Percentiles rank a stretch among this genome's conserved stretches.
These are phyloP conservation scores for Micrasema minimum DNA, from an alignment of 1,140 invertebrate species.

Conservation along the genomic window DNA sequence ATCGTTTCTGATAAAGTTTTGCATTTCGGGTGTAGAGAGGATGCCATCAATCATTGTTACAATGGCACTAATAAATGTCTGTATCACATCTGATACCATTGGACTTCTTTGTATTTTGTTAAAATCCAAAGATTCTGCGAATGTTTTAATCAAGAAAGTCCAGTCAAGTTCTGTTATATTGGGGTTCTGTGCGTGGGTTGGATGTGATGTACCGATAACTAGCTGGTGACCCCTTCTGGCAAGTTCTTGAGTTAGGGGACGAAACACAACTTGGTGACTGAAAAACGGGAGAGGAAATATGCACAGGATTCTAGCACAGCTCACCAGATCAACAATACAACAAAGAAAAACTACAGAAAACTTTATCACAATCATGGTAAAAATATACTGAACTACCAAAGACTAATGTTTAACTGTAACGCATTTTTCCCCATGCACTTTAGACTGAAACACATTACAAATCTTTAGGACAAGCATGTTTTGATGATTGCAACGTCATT, in stretches of 20 bases:
- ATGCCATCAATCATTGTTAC: conserved; percentile 28
- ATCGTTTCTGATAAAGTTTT: conserved; percentile 53
- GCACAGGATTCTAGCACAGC: conserved; percentile 42
- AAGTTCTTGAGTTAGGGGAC: conserved; percentile 52
- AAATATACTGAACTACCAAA: background rate
- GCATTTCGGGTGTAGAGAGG: conserved; percentile 50
- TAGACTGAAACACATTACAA: too few relatives aligned
- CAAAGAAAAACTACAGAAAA: background rate
- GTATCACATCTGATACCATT: conserved; percentile 18
- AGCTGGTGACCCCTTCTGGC: conserved; percentile 51
- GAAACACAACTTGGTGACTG: conserved; percentile 38
- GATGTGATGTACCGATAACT: conserved; percentile 57
- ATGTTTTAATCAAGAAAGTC: conserved; percentile 53
- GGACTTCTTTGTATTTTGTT: conserved; percentile 51
- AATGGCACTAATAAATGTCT: background rate
- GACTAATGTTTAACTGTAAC: too few relatives aligned
- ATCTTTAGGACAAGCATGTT: too few relatives aligned
- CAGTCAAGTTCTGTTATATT: conserved; percentile 57
- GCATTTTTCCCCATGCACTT: too few relatives aligned
- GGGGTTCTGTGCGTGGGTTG: conserved; percentile 50
- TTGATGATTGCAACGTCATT: too few relatives aligned
- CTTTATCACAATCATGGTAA: background rate
- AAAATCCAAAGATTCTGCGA: conserved; percentile 46
- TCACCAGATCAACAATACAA: background rate
- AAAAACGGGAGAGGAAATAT: conserved; percentile 25